Conservation (phyloP, 2,113 vertebrate genomes). For the Oryzias javanicus region DNA sequence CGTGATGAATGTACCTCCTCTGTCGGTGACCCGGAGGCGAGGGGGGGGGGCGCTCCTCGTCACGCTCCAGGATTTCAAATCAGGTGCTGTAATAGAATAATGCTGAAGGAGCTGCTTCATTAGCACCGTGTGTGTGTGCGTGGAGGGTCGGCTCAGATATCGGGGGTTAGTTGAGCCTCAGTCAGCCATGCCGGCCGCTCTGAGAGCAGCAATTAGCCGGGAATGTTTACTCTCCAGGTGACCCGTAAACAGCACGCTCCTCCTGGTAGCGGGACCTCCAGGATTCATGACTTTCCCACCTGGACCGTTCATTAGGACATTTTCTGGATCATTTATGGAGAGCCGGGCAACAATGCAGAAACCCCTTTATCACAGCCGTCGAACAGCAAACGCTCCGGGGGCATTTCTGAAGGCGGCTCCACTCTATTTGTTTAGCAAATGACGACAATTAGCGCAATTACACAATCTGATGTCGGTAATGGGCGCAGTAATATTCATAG, state of each 20-base stretch:
- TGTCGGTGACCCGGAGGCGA: not conserved
- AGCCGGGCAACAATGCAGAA: slow-evolving; percentile 39
- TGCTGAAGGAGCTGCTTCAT: not conserved
- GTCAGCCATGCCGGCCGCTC: slow-evolving; percentile 19
- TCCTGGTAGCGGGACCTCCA: slow-evolving; percentile 19
- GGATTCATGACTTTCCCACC: slow-evolving; percentile 46
- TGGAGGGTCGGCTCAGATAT: not conserved
- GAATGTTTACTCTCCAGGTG: slow-evolving; percentile 53
- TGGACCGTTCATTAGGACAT: slow-evolving; percentile 4
- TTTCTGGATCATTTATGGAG: slow-evolving; percentile 61
- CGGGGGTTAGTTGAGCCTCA: slow-evolving; percentile 10
- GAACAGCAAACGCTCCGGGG: slow-evolving; percentile 36
- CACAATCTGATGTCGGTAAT: slow-evolving; percentile 56
- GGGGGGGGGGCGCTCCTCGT: not conserved
- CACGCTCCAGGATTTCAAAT: not conserved
- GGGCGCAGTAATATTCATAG: slow-evolving; percentile 17
- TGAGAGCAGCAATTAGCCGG: slow-evolving; percentile 47
- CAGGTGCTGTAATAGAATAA: slow-evolving; percentile 6
- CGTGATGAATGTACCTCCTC: not conserved
- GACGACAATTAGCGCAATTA: slow-evolving; percentile 59
- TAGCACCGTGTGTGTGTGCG: not conserved
- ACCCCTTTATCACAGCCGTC: slow-evolving; percentile 52
- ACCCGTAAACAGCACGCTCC: slow-evolving; percentile 1
- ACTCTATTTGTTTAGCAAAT: slow-evolving; percentile 68
- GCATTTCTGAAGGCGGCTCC: slow-evolving; percentile 15